A percentile compares a stretch with the other conserved stretches of the same genome.
phyloP scores from a whole-genome alignment of 53 echinoderm and acorn worm species.

The Apostichopus leukothele region DNA sequence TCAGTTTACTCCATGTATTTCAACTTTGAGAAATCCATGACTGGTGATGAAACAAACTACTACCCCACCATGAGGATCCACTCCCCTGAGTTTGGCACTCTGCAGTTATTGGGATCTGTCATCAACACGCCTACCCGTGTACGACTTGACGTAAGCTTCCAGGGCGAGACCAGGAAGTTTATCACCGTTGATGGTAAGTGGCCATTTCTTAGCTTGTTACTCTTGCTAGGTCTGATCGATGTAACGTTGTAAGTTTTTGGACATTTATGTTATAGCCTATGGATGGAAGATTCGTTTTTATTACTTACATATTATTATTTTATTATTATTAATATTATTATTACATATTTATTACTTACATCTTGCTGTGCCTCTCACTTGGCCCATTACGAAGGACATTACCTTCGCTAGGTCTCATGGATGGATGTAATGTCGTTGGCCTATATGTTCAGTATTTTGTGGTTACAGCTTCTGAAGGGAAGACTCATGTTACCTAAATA shows the following conservation, averaged over 20 bases:
- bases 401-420: too few species aligned
- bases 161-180: slow-evolving; percentile 44
- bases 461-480: too few species aligned
- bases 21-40: neutral
- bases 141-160: slow-evolving; percentile 29
- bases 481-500: too few species aligned
- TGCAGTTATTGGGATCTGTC: slow-evolving; percentile 42
- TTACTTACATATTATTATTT: too few species aligned
- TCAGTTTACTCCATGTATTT: neutral
- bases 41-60: neutral
- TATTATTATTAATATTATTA: too few species aligned
- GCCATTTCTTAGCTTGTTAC: neutral
- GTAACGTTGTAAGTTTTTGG: neutral
- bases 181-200: slow-evolving; percentile 55
- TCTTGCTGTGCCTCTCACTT: too few species aligned
- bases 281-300: too few species aligned
- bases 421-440: too few species aligned
- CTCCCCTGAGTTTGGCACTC: slow-evolving; percentile 24
- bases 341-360: too few species aligned
- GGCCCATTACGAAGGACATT: too few species aligned
- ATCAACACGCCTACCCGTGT: neutral
- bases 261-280: too few species aligned
- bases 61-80: slow-evolving; percentile 4
- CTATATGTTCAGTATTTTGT: too few species aligned
- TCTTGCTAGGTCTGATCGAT: neutral